phyloP scores from a whole-genome alignment of 1,140 invertebrate species.

The Eupeodes corollae region DNA sequence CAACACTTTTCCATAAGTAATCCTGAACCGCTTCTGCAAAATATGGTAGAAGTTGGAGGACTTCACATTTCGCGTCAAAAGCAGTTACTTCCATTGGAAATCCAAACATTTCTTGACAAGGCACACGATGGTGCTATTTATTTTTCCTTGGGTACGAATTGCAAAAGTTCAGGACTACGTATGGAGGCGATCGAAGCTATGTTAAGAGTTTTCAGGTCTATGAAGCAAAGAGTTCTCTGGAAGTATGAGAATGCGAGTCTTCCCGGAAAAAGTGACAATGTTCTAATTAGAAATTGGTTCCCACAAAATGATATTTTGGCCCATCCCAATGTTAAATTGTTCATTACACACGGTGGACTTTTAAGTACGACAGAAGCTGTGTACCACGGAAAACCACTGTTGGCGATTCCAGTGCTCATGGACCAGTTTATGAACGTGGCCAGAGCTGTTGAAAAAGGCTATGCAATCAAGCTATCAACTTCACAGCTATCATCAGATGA shows the following conservation, averaged over 20 bases:
- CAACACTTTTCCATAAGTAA: slow-evolving; percentile 38
- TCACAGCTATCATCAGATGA: too few species aligned
- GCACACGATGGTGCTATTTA: slow-evolving; percentile 43
- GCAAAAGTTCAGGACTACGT: slow-evolving; percentile 40
- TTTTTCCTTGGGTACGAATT: slow-evolving; percentile 46
- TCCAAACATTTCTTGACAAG: slow-evolving; percentile 41
- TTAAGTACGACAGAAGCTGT: slow-evolving; percentile 54
- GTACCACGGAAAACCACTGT: slow-evolving; percentile 52
- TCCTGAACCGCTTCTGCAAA: slow-evolving; percentile 36
- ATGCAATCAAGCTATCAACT: slow-evolving; percentile 9
- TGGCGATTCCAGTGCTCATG: slow-evolving; percentile 51
- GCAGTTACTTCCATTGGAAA: slow-evolving; percentile 26
- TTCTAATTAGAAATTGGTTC: slow-evolving; percentile 49
- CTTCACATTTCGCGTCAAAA: slow-evolving; percentile 33
- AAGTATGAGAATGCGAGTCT: slow-evolving; percentile 48
- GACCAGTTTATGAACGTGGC: slow-evolving; percentile 45
- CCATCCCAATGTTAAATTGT: slow-evolving; percentile 50
- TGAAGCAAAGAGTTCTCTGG: slow-evolving; percentile 49
- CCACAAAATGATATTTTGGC: slow-evolving; percentile 55
- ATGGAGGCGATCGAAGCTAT: slow-evolving; percentile 38
- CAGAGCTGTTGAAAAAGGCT: slow-evolving; percentile 32
- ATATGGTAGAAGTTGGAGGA: slow-evolving; percentile 42
- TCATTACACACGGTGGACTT: slow-evolving; percentile 57
- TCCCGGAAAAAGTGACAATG: slow-evolving; percentile 41
- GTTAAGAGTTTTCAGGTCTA: slow-evolving; percentile 39